Evolutionary conservation across 2,888 invertebrate species (phyloP), one percentile per base, ranked within the genome.

Genomic region (Cephonodes hylas): DNA sequence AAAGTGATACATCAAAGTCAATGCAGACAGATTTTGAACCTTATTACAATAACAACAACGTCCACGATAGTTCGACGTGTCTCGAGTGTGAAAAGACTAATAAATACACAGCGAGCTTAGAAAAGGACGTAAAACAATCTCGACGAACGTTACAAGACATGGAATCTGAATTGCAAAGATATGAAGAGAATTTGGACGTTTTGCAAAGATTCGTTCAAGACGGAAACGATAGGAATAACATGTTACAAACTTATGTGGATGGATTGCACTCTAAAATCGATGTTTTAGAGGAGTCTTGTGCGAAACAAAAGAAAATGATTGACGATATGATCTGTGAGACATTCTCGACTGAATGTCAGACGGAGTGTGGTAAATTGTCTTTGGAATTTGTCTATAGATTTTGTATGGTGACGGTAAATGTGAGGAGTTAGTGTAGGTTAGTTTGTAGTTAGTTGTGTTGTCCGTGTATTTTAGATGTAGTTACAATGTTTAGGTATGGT

Each of bases 141-240:
- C 76, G 78, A 25, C 64, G 59, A 22, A 73, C 73, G 6, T 59
- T 83, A 6, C 68, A 66, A 15, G 80, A 85, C 58, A 76, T 89
- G 75, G 71, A 84, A 70, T 27, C 42, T 2, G 83, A 85, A 64
- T 66, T 91, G 22, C 71, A 73, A 1, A 72, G 65, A 25, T 90
- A 86, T 60, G 90, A 89, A 58, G 68, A 79, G 1, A 87, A 87
- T 64, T 71, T 91, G 62, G 68, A 74, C 53, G 42, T 73, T 3
- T 72, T 91, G 13, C 80, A 87, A 62, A 80, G 67, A 4, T 64
- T 79, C 53, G 69, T 86, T 1, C 74, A 76, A 1, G 83, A 86
- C 63, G 85, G 81, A 0, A 79, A 81, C 3, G 72, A 76, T 2
- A 81, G 74, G 60, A 90, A 90, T 67, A 64, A 63, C 5, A 64